Evolutionary conservation across 2,113 vertebrate species (phyloP).

Genomic region (Chlamydotis undulata): DNA sequence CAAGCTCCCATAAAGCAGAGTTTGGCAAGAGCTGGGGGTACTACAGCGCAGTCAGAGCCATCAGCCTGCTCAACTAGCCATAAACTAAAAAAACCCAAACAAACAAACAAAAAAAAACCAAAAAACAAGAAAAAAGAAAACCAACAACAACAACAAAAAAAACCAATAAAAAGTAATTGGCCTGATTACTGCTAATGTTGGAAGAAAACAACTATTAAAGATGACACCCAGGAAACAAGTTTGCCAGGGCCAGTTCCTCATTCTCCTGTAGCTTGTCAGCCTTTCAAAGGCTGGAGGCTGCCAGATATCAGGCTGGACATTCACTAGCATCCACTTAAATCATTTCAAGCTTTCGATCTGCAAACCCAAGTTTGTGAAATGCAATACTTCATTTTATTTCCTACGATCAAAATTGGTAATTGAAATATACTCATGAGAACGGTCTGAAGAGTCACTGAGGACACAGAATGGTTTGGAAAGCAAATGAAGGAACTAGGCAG

Average conservation of each 20-base stretch:
- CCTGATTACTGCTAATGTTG: not conserved
- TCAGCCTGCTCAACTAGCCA: slow-evolving; percentile 40
- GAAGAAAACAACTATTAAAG: not conserved
- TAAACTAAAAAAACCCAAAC: not conserved
- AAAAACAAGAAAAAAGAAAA: not conserved
- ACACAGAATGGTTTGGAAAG: not conserved
- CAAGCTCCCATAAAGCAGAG: slow-evolving; percentile 3
- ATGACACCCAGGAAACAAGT: not conserved
- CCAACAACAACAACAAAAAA: not conserved
- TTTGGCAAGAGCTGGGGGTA: slow-evolving; percentile 52
- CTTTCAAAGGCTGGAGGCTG: not conserved
- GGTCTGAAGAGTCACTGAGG: not conserved
- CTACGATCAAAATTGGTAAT: not conserved
- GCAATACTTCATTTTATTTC: not conserved
- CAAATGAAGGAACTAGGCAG: not conserved
- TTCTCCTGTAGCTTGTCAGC: not conserved
- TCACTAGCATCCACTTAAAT: not conserved
- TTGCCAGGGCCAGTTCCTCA: not conserved
- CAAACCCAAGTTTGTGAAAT: not conserved
- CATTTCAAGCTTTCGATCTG: not conserved
- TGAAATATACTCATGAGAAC: not conserved
- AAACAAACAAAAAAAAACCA: not conserved
- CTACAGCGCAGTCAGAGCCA: slow-evolving; percentile 11
- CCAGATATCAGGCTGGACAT: not conserved
- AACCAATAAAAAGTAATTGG: not conserved